Conservation (phyloP, 2,888 invertebrate genomes). For the Ochropleura plecta region DNA sequence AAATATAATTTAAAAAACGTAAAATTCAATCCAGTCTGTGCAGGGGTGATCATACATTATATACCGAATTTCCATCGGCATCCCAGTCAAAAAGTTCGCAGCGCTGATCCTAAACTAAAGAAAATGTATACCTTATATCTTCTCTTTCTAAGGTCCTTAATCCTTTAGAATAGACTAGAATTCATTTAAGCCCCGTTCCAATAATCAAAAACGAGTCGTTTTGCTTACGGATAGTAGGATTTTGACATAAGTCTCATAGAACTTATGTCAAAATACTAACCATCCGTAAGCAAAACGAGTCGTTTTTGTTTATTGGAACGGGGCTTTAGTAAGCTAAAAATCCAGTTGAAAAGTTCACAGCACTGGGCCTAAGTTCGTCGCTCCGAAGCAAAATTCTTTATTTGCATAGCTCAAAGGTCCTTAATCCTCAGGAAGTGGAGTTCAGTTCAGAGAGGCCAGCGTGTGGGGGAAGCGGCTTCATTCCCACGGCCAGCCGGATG, state of each 20-base stretch:
- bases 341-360: background rate
- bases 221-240: too few species aligned
- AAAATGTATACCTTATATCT: background rate
- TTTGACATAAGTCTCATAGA: too few species aligned
- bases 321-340: too few species aligned
- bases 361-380: conserved; percentile 12
- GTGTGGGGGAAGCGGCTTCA: conserved; percentile 74
- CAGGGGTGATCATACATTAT: too few species aligned
- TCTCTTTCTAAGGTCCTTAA: background rate
- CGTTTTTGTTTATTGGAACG: too few species aligned
- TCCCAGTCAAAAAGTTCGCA: background rate
- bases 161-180: background rate
- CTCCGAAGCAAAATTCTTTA: conserved; percentile 19
- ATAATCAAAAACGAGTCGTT: too few species aligned
- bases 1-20: too few species aligned
- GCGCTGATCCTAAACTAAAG: background rate
- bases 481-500: conserved; percentile 86
- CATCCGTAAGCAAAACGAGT: too few species aligned
- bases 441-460: conserved; percentile 57
- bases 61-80: background rate
- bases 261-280: too few species aligned
- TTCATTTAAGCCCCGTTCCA: too few species aligned
- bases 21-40: too few species aligned
- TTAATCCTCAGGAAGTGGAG: conserved; percentile 59
- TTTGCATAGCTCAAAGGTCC: conserved; percentile 50